Base-by-base conservation (phyloP, 1,140 invertebrate genomes). In the Popillia japonica region DNA sequence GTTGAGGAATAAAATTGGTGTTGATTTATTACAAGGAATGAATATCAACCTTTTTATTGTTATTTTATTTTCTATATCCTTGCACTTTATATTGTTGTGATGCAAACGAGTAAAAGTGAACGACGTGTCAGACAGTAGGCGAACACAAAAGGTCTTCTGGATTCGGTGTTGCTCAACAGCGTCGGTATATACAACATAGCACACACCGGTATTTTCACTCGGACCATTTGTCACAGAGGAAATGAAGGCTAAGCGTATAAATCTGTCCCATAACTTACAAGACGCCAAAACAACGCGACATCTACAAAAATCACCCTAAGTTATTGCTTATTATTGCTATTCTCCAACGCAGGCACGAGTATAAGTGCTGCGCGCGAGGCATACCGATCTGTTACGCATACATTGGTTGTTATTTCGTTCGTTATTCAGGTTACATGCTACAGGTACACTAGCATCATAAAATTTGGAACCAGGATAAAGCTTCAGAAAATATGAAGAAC, bases 241-340 rank as follows among this genome's bases (percentile, higher is more conserved):
- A 82, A 83, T 81, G 82, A 80, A 82, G 81, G 81, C 81, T 81
- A 76, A 80, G 77, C 81, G 79, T 80, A 83, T 84, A 83, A 83
- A 84, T 82, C 84, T 85, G 83, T 83, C 83, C 80, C 84, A 85
- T 86, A 86, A 86, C 82, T 86, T 85, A 86, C 83, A 55, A 42
- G 64, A 83, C 82, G 83, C 85, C 84, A 86, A 86, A 86, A 86
- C 85, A 86, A 85, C 83, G 83, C 82, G 85, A 86, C 83, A 82
- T 78, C 80, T 78, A 82, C 80, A 84, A 83, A 84, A 84, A 83
- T 85, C 81, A 80, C 74, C 82, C 80, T 84, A 84, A 86, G 82
- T 84, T 86, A 86, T 86, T 83, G 85, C 85, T 85, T 83, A 84
- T 85, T 85, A 84, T 83, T 81, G 80, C 61, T 14, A 74, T 44